These are phyloP conservation scores for Erebia aethiops DNA, from an alignment of 2,888 invertebrate genomes.

Conservation along the genomic window DNA sequence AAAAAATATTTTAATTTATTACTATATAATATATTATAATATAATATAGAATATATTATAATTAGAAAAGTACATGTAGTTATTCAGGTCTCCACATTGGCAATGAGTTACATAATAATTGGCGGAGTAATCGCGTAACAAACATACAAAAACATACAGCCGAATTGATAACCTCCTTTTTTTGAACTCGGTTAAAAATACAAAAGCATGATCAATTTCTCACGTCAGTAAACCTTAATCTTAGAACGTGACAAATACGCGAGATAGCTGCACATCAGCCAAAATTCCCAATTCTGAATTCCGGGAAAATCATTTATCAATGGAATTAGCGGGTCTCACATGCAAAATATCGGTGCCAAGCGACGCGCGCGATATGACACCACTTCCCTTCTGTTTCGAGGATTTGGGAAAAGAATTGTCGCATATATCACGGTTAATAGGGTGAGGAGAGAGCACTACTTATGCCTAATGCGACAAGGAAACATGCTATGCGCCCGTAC, in stretches of 20 bases:
- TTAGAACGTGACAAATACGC: conserved; percentile 29
- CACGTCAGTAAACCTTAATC: conserved; percentile 11
- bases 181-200: no score
- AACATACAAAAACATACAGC: no score
- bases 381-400: conserved; percentile 73
- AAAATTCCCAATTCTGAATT: conserved; percentile 60
- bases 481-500: conserved; percentile 73
- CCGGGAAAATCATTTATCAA: conserved; percentile 73
- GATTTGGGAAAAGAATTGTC: conserved; percentile 80
- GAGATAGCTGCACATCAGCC: conserved; percentile 47
- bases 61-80: no score
- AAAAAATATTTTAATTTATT: no score
- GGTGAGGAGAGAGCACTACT: conserved; percentile 82
- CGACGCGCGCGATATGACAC: conserved; percentile 71
- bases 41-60: no score
- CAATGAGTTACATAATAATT: no score
- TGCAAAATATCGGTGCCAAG: conserved; percentile 64
- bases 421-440: conserved; percentile 82
- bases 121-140: no score
- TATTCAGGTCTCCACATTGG: no score
- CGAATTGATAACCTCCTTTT: no score
- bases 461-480: conserved; percentile 82
- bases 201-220: conserved; percentile 8
- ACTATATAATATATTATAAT: no score
- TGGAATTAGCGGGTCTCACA: conserved; percentile 72